Evolutionary conservation across 53 echinoderm and acorn worm species (phyloP), one percentile per base, ranked within the genome.

Genomic region (Holothuria scabra): DNA sequence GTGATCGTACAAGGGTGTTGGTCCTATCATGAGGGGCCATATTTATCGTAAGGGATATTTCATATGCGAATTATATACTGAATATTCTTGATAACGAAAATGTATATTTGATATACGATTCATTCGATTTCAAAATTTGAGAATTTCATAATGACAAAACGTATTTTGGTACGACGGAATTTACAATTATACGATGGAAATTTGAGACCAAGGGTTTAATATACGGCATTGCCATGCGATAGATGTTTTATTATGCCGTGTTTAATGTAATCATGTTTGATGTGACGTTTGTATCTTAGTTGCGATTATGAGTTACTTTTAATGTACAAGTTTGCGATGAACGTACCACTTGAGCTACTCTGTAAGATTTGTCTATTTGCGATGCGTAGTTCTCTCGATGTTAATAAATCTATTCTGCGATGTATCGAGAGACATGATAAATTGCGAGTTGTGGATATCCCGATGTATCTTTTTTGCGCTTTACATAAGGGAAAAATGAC

Each of bases 361-460:
- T 57, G n/a, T n/a, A n/a, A n/a, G n/a, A n/a, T n/a, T n/a, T n/a
- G n/a, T n/a, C n/a, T n/a, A n/a, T n/a, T n/a, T 57, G 58, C 58
- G 58, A 57, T 57, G 58, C 58, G 58, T 57, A 57, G 58, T 57
- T 57, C n/a, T n/a, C n/a, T n/a, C 58, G 58, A 57, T 57, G n/a
- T n/a, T n/a, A n/a, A n/a, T 57, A 57, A 57, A 57, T 57, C 20
- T 57, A 57, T 63, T 63, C 64, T 63, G 64, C 64, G 64, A 20
- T 63, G 21, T 63, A 63, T 63, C 64, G 64, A 63, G 64, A 63
- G 64, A 63, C 64, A 63, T 63, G 64, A 63, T 63, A 63, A 63
- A 63, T 63, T 63, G 64, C 64, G 64, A 20, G n/a, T 63, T 63
- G 26, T 63, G 64, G 64, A 22, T 63, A 24, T 24, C 21, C 64